Conservation (phyloP, 2,797 vertebrate genomes). For the Staurois parvus region DNA sequence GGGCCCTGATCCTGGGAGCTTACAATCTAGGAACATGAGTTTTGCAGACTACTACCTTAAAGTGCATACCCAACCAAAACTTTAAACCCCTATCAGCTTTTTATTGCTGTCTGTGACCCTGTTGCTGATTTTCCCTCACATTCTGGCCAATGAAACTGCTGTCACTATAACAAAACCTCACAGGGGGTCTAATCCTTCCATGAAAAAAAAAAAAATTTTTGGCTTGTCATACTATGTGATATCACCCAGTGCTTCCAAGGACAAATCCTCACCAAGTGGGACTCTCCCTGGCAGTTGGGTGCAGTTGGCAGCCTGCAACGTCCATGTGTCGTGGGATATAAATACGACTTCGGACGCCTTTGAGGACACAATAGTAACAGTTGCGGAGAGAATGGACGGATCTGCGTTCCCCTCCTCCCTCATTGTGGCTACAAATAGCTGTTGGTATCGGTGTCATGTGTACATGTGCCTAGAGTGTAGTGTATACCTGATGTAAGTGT, state of each 20-base stretch:
- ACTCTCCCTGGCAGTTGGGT: neutral
- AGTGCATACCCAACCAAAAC: too few relatives aligned
- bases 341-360: slow-evolving; percentile 8
- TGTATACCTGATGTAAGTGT: neutral
- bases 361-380: slow-evolving; percentile 8
- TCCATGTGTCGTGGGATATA: slow-evolving; percentile 34
- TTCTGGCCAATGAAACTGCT: too few relatives aligned
- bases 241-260: neutral
- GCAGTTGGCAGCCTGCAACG: neutral
- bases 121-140: too few relatives aligned
- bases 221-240: too few relatives aligned
- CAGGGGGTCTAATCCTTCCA: too few relatives aligned
- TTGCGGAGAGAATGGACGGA: slow-evolving; percentile 29
- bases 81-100: too few relatives aligned
- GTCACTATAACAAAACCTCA: too few relatives aligned
- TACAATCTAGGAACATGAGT: too few relatives aligned
- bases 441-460: neutral
- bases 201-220: too few relatives aligned
- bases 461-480: neutral
- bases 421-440: slow-evolving; percentile 35
- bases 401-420: neutral
- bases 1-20: too few relatives aligned
- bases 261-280: neutral
- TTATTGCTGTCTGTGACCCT: too few relatives aligned
- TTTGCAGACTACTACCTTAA: too few relatives aligned